Evolutionary conservation across 2,888 invertebrate genomes (phyloP), one percentile per base, ranked within the genome.

Genomic region (Ischnura elegans): DNA sequence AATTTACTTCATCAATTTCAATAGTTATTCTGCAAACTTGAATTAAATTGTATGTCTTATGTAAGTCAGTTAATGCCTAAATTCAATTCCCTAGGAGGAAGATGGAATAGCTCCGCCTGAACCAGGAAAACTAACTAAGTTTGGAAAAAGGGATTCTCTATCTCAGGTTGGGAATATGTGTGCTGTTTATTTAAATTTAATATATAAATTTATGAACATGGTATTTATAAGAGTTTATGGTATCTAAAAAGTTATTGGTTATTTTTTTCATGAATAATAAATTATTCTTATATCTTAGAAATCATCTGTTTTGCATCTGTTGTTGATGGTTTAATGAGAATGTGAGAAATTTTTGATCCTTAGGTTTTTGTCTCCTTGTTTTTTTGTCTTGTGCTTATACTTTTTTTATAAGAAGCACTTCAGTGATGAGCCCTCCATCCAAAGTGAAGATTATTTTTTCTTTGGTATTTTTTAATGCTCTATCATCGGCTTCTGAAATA

Each of bases 131-230:
- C 42, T n/a, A 8, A 90, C 66, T 29, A 90, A 0, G 45, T 90
- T 90, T 66, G 90, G 90, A 42, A 90, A 90, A 90, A 90, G 90
- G 90, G 61, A 90, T 61, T 90, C 90, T 61, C 66, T 90, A 16
- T 10, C 90, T 90, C 90, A 90, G 90, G 90, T 90, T 90, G 90
- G 90, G 43, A 90, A 61, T 42, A 45, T 90, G 43, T 43, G 55
- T 90, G 55, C 21, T 25, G 61, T 43, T 61, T 10, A n/a, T 61
- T 36, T 90, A 43, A 25, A n/a, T 43, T 4, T 61, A 66, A 4
- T 61, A 13, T 21, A 36, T 76, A n/a, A 66, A 43, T 42, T 61
- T 16, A 36, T 61, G 16, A n/a, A n/a, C n/a, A n/a, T 61, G 8
- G 13, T 29, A 29, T 13, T 66, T 66, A 29, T 29, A 66, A 29